Conservation (phyloP, 2,113 vertebrate species). For the Geococcyx californianus region DNA sequence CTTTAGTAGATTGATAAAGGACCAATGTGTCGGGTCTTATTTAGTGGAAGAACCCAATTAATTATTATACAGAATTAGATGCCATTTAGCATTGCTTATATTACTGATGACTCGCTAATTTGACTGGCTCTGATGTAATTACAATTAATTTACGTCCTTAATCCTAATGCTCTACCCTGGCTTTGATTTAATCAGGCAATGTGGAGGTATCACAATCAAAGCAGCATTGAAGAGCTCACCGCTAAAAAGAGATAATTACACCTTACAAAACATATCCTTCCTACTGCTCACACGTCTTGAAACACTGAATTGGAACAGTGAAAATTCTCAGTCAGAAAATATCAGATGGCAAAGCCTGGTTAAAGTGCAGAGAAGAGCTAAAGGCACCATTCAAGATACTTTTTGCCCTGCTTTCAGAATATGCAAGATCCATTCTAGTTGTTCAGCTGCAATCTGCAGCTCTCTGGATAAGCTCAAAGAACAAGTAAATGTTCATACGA, state of each 20-base stretch:
- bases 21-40: slow-evolving; percentile 41
- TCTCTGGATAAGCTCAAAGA: not conserved
- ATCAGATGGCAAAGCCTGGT: not conserved
- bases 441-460: not conserved
- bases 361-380: not conserved
- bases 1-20: slow-evolving; percentile 48
- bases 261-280: slow-evolving; percentile 29
- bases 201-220: slow-evolving; percentile 66
- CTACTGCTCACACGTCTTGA: not conserved
- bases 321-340: not conserved
- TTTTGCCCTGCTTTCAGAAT: not conserved
- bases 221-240: slow-evolving; percentile 16
- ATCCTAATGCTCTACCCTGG: slow-evolving; percentile 65
- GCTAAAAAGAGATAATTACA: slow-evolving; percentile 52
- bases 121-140: slow-evolving; percentile 64
- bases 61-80: slow-evolving; percentile 67
- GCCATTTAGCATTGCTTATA: slow-evolving; percentile 67
- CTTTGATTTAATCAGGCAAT: slow-evolving; percentile 63
- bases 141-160: slow-evolving; percentile 67
- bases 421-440: not conserved
- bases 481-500: not conserved
- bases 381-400: not conserved
- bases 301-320: not conserved
- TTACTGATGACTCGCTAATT: slow-evolving; percentile 67
- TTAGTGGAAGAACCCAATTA: slow-evolving; percentile 62